Base-by-base conservation (phyloP, 2,797 vertebrate species). In the Pangasius mekongensis region DNA sequence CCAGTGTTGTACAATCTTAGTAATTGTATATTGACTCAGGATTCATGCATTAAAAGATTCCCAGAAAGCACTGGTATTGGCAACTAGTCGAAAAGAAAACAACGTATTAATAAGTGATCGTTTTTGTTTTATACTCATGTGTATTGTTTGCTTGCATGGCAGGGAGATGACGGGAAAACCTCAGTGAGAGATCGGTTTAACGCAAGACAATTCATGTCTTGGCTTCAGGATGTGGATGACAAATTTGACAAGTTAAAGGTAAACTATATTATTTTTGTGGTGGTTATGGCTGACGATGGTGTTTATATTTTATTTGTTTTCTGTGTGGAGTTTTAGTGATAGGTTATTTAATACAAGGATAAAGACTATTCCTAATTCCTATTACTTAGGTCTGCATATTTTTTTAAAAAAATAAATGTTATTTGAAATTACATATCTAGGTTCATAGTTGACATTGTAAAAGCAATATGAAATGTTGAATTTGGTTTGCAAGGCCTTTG, bases 231-330 rank as follows among this genome's bases (percentile, higher is more conserved):
- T 0, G 99, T 99, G 0, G 98, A 99, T 87, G 98, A 99, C 95
- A 99, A 99, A 93, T 99, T 99, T 93, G 99, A 99, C 93, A 99
- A 99, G 94, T 95, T 99, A 91, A 99, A 99, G 97, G 99, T 89
- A 73, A 85, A n/a, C 49, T 52, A 1, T 67, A 11, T 58, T 49
- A 5, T 22, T 13, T 30, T 52, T 16, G 27, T 33, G 30, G 30
- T 80, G 54, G n/a, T 47, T 71, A 24, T 77, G 74, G 30, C 33
- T 60, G 54, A 58, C 24, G 30, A 14, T 3, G 11, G 1, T 2
- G 4, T 8, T 33, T 13, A 9, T n/a, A 27, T 76, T 36, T 39
- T 47, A 47, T 30, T 47, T n/a, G 24, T 52, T 27, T 52, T 47
- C 0, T 47, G 22, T 76, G 9, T 43, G 36, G 22, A 36, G 39